These are phyloP conservation scores for Tubulanus polymorphus DNA, from an alignment of 2,888 invertebrate species.

Conservation along the genomic window DNA sequence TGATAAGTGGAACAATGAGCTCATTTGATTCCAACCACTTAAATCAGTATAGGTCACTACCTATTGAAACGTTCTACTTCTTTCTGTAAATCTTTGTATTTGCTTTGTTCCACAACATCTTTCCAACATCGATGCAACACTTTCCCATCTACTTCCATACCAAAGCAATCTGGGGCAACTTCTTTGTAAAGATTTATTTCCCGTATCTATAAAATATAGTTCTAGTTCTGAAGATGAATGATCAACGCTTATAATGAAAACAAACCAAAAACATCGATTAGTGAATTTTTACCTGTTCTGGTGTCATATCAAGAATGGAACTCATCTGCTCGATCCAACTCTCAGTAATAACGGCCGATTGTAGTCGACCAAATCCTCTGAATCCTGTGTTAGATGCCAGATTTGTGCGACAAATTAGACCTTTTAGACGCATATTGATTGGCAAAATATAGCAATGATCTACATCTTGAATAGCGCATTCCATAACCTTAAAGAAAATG, in stretches of 20 bases:
- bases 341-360: slow-evolving; percentile 29
- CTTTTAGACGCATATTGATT: slow-evolving; percentile 67
- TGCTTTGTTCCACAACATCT: slow-evolving; percentile 40
- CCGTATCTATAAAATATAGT: slow-evolving; percentile 55
- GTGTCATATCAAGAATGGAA: slow-evolving; percentile 63
- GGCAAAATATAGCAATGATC: slow-evolving; percentile 68
- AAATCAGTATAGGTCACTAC: slow-evolving; percentile 43
- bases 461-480: slow-evolving; percentile 64
- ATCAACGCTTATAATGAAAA: too few relatives aligned
- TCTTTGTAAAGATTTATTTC: slow-evolving; percentile 75
- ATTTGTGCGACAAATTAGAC: slow-evolving; percentile 74
- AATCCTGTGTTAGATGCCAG: slow-evolving; percentile 89
- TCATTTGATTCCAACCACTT: too few relatives aligned
- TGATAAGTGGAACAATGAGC: too few relatives aligned
- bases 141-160: slow-evolving; percentile 69
- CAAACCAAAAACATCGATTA: too few relatives aligned
- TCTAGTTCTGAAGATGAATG: too few relatives aligned
- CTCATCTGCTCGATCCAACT: slow-evolving; percentile 56
- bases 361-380: slow-evolving; percentile 55
- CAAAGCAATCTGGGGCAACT: slow-evolving; percentile 74
- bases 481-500: slow-evolving; percentile 63
- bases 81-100: slow-evolving; percentile 32
- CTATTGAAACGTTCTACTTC: slow-evolving; percentile 47
- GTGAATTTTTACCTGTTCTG: slow-evolving; percentile 63
- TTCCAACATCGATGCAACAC: slow-evolving; percentile 54